Conservation (phyloP, 2,797 vertebrate species). For the Gastrophryne carolinensis region DNA sequence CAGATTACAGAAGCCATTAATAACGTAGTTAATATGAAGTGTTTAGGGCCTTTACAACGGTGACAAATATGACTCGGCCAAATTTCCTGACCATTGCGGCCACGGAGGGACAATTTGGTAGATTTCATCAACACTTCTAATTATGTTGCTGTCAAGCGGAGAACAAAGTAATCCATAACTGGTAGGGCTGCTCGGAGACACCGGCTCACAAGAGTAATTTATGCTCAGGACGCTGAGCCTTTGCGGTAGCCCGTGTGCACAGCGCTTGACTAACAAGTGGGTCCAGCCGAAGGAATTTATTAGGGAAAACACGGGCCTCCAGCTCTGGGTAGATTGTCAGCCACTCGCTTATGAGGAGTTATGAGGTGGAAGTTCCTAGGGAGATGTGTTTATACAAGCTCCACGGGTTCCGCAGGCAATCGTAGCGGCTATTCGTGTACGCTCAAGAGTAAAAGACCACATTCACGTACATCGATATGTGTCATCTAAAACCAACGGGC, state of each 20-base stretch:
- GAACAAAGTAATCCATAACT: slow-evolving; percentile 97
- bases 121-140: slow-evolving; percentile 99
- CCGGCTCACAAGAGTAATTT: slow-evolving; percentile 76
- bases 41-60: slow-evolving; percentile 80
- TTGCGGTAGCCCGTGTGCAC: slow-evolving; percentile 72
- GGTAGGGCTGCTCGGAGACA: slow-evolving; percentile 72
- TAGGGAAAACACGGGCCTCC: slow-evolving; percentile 59
- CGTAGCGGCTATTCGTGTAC: not conserved
- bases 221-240: slow-evolving; percentile 73
- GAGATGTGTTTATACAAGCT: slow-evolving; percentile 46
- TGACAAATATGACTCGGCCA: slow-evolving; percentile 90
- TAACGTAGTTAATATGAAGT: slow-evolving; percentile 89
- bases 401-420: not conserved
- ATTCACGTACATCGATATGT: not conserved
- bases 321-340: slow-evolving; percentile 49
- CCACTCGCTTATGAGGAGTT: slow-evolving; percentile 54
- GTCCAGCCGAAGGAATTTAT: slow-evolving; percentile 69
- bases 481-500: not conserved
- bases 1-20: slow-evolving; percentile 90
- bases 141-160: slow-evolving; percentile 98
- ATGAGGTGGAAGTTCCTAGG: slow-evolving; percentile 42
- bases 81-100: slow-evolving; percentile 83
- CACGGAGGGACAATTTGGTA: slow-evolving; percentile 91
- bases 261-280: slow-evolving; percentile 78
- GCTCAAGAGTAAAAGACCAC: not conserved